These are phyloP conservation scores for Bombycilla garrulus DNA, from an alignment of 2,113 vertebrate genomes.

Conservation along the genomic window DNA sequence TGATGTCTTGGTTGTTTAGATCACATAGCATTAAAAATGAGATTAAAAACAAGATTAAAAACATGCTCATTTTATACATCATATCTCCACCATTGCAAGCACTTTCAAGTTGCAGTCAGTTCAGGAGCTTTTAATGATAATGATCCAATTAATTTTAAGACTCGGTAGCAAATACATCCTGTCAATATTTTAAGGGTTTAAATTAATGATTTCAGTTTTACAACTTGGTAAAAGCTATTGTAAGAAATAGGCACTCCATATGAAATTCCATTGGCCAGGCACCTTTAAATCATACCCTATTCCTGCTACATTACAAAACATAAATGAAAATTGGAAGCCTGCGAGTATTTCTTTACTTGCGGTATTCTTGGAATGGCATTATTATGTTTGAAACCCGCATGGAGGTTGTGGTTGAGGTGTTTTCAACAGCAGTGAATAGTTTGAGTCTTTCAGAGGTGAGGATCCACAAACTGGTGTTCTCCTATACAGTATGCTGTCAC, in stretches of 20 bases:
- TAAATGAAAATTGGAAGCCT: slow-evolving; percentile 48
- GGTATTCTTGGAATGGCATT: background rate
- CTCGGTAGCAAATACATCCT: slow-evolving; percentile 43
- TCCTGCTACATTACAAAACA: background rate
- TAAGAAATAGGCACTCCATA: background rate
- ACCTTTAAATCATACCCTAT: background rate
- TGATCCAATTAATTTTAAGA: slow-evolving; percentile 56
- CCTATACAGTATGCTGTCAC: background rate
- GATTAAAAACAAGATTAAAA: slow-evolving; percentile 24
- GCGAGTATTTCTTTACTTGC: background rate
- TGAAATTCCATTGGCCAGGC: background rate
- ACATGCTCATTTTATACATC: background rate
- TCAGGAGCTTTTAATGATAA: slow-evolving; percentile 42
- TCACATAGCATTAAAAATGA: slow-evolving; percentile 36
- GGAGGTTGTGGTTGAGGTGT: background rate
- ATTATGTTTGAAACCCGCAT: background rate
- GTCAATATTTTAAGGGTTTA: slow-evolving; percentile 10
- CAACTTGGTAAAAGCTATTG: background rate
- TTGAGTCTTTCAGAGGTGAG: background rate
- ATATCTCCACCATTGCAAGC: background rate
- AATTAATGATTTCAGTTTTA: slow-evolving; percentile 28
- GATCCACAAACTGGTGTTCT: background rate
- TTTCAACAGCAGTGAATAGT: background rate
- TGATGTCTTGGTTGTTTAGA: slow-evolving; percentile 38
- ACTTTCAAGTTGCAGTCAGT: slow-evolving; percentile 37